Evolutionary conservation across 2,797 vertebrate species (phyloP), one percentile per base, ranked within the genome.

Genomic region (Esox masquinongy): DNA sequence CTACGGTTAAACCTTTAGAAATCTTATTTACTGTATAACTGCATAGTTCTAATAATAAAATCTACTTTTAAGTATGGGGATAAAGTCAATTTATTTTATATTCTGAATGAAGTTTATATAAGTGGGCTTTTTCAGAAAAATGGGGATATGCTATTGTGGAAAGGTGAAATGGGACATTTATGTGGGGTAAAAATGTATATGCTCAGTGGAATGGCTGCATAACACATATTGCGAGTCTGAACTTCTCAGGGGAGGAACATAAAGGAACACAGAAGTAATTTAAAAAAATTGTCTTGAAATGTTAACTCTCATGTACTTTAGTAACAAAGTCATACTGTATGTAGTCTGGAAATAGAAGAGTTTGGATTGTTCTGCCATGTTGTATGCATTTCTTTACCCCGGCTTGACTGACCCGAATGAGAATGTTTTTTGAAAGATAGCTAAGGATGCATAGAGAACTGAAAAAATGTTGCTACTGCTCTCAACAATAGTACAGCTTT

Each of bases 141-240:
- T 73, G 34, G 72, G 73, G 70, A 31, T 80, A 72, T 77, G 83
- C 72, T 71, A 83, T 87, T 84, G 87, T 43, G 79, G 84, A 88
- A 87, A 88, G 69, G 84, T 56, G 83, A 89, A 74, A 86, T 83
- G 80, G 84, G 82, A 89, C 90, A 93, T 92, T 89, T 92, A 92
- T 91, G 90, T 93, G 91, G 88, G 88, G 91, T 88, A 91, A 91
- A 92, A 93, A 89, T 91, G 90, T 92, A 56, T 19, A 91, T 91
- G 91, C 92, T 93, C 91, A 92, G 91, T 90, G 85, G 87, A 90
- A 91, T 87, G 84, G 80, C 88, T 92, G 90, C 90, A 91, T 92
- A 90, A 86, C 89, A 91, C 92, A 92, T 88, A 92, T 89, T 39
- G 36, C 7, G 5, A 1, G 5, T 39, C 36, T 39, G 36, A 39